Evolutionary conservation across 2,797 vertebrate species (phyloP).

Genomic region (Lepus townsendii): DNA sequence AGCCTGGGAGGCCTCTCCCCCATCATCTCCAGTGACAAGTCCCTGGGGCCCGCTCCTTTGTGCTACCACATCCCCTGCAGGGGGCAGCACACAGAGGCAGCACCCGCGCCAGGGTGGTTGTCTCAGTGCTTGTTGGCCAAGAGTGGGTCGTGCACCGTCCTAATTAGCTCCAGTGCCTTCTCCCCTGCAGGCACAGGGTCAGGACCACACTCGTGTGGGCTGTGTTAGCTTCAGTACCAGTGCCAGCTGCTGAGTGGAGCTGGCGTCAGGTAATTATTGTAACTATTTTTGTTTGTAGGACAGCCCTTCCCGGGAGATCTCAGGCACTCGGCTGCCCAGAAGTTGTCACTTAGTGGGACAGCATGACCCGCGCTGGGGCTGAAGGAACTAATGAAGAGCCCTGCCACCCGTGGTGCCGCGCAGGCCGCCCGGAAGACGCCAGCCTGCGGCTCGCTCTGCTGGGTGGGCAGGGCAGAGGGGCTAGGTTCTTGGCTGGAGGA

Average conservation of each 20-base stretch:
- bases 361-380: background rate
- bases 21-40: background rate
- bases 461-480: background rate
- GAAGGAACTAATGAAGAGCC: background rate
- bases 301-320: slow-evolving; percentile 59
- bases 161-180: background rate
- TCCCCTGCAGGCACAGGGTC: slow-evolving; percentile 23
- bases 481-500: background rate
- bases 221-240: background rate
- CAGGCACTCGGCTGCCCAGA: background rate
- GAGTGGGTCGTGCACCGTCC: background rate
- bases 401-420: rapidly evolving
- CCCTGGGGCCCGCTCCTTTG: background rate
- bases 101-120: background rate
- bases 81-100: background rate
- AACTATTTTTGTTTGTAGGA: slow-evolving; percentile 62
- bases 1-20: background rate
- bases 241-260: background rate
- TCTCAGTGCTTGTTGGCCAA: rapidly evolving
- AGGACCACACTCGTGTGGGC: background rate
- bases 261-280: background rate
- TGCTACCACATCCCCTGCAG: background rate
- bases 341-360: slow-evolving; percentile 12
- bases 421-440: background rate
- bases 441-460: rapidly evolving